These are phyloP conservation scores for Spea multiplicata DNA, from an alignment of 2,113 vertebrate genomes.

Conservation along the genomic window DNA sequence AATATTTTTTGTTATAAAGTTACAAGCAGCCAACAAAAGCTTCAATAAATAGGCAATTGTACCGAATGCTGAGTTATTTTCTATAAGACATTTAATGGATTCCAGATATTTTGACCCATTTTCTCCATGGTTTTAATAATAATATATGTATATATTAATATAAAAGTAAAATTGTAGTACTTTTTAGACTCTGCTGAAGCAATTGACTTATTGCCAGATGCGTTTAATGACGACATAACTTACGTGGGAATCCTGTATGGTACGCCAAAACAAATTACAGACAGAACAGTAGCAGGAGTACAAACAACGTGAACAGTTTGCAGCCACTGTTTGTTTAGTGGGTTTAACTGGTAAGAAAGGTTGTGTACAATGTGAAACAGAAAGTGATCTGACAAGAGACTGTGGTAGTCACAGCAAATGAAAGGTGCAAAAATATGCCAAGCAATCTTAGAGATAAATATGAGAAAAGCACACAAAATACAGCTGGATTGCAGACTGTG, in stretches of 20 bases:
- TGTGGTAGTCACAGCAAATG: neutral
- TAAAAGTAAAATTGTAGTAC: too few relatives aligned
- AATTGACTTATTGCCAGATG: neutral
- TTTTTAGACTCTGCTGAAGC: neutral
- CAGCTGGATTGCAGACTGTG: too few relatives aligned
- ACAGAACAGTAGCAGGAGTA: neutral
- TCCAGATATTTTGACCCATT: too few relatives aligned
- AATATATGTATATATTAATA: too few relatives aligned
- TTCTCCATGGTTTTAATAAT: too few relatives aligned
- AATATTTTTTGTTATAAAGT: too few relatives aligned
- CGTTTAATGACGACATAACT: neutral
- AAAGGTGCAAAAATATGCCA: neutral
- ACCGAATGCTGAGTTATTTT: too few relatives aligned
- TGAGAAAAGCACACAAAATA: too few relatives aligned
- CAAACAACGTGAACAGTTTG: neutral
- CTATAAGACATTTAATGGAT: too few relatives aligned
- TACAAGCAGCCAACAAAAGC: too few relatives aligned
- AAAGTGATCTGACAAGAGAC: neutral
- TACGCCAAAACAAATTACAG: neutral
- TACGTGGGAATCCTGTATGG: neutral
- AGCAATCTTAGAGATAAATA: too few relatives aligned
- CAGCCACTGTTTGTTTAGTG: conserved; percentile 12
- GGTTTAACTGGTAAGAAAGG: conserved; percentile 18
- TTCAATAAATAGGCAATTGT: too few relatives aligned
- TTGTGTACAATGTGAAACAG: neutral